A percentile compares a stretch with the other conserved stretches of the same genome.
phyloP scores from a whole-genome alignment of 1,140 invertebrate genomes.

The Onthophagus taurus region DNA sequence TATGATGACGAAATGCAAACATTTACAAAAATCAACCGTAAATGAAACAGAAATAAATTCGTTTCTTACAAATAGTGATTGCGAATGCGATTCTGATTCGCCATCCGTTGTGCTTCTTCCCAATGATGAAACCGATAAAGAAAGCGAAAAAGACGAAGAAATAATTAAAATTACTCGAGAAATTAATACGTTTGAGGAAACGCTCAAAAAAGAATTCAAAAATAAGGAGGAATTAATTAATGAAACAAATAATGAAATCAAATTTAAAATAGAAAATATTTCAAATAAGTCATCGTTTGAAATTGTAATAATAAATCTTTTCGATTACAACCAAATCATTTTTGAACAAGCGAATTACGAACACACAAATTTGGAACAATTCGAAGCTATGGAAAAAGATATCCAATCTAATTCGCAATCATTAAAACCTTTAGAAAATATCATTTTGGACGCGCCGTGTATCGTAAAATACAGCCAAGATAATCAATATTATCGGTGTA shows the following conservation, averaged over 20 bases:
- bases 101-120: not conserved
- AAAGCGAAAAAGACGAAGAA: too few species aligned
- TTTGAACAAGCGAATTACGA: slow-evolving; percentile 15
- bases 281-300: slow-evolving; percentile 10
- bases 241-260: not conserved
- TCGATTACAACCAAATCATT: slow-evolving; percentile 15
- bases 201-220: too few species aligned
- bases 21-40: not conserved
- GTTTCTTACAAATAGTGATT: not conserved
- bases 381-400: slow-evolving; percentile 13
- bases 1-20: not conserved
- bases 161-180: too few species aligned
- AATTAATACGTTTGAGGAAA: too few species aligned
- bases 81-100: not conserved
- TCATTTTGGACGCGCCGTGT: slow-evolving; percentile 10
- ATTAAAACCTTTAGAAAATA: slow-evolving; percentile 5
- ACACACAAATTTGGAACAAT: slow-evolving; percentile 2
- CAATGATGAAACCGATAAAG: not conserved
- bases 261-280: not conserved
- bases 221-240: not conserved
- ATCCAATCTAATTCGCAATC: slow-evolving; percentile 3
- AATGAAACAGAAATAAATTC: not conserved
- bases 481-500: slow-evolving; percentile 17
- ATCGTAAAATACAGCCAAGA: slow-evolving; percentile 15
- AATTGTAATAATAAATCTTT: slow-evolving; percentile 12